Evolutionary conservation across 2,797 vertebrate species (phyloP).

Genomic region (Mormyrus proboscirostris): DNA sequence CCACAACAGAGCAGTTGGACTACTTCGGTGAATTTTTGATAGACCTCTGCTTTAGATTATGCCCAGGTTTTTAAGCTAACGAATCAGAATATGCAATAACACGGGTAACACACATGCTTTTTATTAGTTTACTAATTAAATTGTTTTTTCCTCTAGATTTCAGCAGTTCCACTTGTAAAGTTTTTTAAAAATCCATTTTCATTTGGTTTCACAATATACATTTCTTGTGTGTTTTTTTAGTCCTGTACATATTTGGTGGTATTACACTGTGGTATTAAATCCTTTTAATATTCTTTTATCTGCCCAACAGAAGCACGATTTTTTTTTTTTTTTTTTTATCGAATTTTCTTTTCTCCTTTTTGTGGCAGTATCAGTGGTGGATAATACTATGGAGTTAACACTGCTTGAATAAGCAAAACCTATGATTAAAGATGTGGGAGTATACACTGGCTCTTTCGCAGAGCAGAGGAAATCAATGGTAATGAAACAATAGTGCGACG

Average conservation of each 20-base stretch:
- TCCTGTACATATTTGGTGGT: background rate
- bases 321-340: background rate
- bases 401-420: conserved; percentile 74
- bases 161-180: background rate
- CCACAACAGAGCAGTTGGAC: background rate
- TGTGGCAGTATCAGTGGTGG: conserved; percentile 40
- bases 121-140: background rate
- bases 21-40: background rate
- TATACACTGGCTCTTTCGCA: conserved; percentile 69
- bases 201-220: background rate
- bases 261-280: background rate
- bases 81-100: background rate
- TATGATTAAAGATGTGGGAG: conserved; percentile 82
- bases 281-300: background rate
- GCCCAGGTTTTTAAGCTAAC: background rate
- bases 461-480: conserved; percentile 81
- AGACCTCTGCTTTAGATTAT: background rate
- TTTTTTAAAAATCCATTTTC: background rate
- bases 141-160: background rate
- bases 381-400: conserved; percentile 77
- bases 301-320: background rate
- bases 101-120: background rate
- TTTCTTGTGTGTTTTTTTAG: background rate
- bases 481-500: conserved; percentile 80
- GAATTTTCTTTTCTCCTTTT: background rate